Evolutionary conservation across 2,888 invertebrate genomes (phyloP), one percentile per base, ranked within the genome.

Genomic region (Gibbula magus): DNA sequence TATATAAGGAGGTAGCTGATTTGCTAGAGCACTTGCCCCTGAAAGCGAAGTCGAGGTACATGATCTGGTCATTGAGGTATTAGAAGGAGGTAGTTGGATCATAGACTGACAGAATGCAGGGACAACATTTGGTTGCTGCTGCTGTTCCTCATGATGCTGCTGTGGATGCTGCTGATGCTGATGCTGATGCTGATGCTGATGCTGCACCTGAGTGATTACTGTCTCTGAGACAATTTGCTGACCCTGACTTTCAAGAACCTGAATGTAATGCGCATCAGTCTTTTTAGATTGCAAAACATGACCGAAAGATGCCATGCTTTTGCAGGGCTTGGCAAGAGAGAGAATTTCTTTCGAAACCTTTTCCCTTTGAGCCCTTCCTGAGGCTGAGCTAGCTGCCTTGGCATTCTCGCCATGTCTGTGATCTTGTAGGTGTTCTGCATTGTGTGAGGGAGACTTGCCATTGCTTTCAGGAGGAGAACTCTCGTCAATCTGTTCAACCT

Each of bases 31-130:
- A 70, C 70, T 70, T 70, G 70, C 66, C 66, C 66, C 77, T 77
- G 77, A 77, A 77, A 66, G 52, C 39, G 66, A 52, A 66, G 77
- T 66, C 45, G 77, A 77, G 77, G 77, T 77, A 77, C 77, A 66
- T 61, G 77, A 66, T 66, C 66, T 61, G 61, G 77, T 66, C 66
- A 77, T 39, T 77, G 77, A 77, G 77, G 77, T 77, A 77, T 77
- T 66, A 45, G 77, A 61, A 61, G 66, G 77, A 77, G 77, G 77
- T 77, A 77, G 77, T 61, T 66, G 77, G 22, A 66, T 66, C 61
- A 77, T 66, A 61, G 66, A 77, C 77, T 77, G 77, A 77, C 66
- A 45, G 52, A 61, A 77, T 45, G 66, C 66, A 66, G 51, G 77
- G 70, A 70, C 39, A 70, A 70, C 70, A 70, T 70, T 70, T 70